phyloP scores from a whole-genome alignment of 2,888 invertebrate species.

The Ferrisia virgata region DNA sequence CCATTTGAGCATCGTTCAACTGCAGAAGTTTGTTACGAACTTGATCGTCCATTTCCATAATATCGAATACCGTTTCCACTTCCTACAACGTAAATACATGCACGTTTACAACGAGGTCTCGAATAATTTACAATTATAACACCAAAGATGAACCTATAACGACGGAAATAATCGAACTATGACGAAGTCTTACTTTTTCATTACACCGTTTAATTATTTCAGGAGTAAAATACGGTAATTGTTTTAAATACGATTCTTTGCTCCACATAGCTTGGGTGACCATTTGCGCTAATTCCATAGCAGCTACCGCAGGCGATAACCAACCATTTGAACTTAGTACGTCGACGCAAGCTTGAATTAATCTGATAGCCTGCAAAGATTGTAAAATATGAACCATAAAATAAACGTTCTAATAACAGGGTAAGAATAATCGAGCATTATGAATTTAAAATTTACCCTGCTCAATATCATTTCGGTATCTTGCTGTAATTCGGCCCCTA shows the following conservation, averaged over 20 bases:
- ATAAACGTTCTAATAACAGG: not conserved
- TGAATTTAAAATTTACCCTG: slow-evolving; percentile 57
- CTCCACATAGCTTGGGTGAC: slow-evolving; percentile 99
- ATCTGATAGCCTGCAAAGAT: slow-evolving; percentile 69
- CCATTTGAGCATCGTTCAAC: slow-evolving; percentile 84
- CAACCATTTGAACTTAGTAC: slow-evolving; percentile 94
- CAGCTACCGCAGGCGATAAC: slow-evolving; percentile 96
- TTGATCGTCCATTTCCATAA: slow-evolving; percentile 92
- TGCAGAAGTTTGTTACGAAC: slow-evolving; percentile 74
- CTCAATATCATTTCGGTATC: slow-evolving; percentile 89
- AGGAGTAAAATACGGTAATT: slow-evolving; percentile 88
- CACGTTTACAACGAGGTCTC: too few species aligned
- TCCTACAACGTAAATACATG: too few species aligned
- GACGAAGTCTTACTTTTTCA: slow-evolving; percentile 65
- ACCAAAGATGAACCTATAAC: not conserved
- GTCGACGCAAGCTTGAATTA: slow-evolving; percentile 93
- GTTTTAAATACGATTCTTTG: slow-evolving; percentile 94
- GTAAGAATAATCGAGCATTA: not conserved
- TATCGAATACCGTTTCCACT: slow-evolving; percentile 90
- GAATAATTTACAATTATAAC: not conserved
- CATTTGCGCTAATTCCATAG: slow-evolving; percentile 99
- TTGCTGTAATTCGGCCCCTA: slow-evolving; percentile 93
- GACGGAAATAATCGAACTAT: not conserved
- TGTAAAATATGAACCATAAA: not conserved
- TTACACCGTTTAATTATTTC: slow-evolving; percentile 88